A percentile compares a stretch with the other conserved stretches of the same genome.
phyloP scores from a whole-genome alignment of 2,113 vertebrate genomes.

The Neodon shergylaensis region DNA sequence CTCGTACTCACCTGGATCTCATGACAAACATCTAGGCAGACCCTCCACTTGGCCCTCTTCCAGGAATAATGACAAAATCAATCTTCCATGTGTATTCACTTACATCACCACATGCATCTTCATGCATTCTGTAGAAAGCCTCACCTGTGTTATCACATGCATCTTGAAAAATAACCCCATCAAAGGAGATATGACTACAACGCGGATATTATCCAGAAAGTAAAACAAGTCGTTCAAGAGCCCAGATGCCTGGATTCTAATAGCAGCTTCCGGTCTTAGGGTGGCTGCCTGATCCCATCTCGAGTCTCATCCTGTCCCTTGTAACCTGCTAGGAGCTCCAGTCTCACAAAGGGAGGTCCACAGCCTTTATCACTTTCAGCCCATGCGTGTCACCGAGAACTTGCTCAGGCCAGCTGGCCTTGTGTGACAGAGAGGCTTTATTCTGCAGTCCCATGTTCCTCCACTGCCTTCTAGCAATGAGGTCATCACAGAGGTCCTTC shows the following conservation, averaged over 20 bases:
- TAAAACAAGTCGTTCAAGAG: conserved; percentile 26
- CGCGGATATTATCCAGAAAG: neutral
- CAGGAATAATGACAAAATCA: neutral
- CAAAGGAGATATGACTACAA: neutral
- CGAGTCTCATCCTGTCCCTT: neutral
- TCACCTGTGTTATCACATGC: neutral
- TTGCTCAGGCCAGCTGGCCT: conserved; percentile 53
- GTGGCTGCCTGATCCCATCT: neutral
- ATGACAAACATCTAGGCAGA: neutral
- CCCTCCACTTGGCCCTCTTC: neutral
- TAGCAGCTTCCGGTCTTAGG: neutral
- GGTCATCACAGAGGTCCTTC: conserved; percentile 61
- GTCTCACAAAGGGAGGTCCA: neutral
- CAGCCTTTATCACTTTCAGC: conserved; percentile 35
- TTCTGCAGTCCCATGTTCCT: conserved; percentile 46
- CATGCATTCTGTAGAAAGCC: conserved; percentile 10
- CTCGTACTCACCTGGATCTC: neutral
- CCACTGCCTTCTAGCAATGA: conserved; percentile 51
- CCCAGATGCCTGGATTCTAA: neutral
- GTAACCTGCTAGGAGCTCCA: neutral
- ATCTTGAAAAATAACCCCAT: conserved; percentile 33
- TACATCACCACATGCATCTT: conserved; percentile 9
- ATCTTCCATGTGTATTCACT: neutral
- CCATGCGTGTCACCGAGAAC: neutral
- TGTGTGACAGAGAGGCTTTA: conserved; percentile 58